Percentiles rank a stretch among this genome's conserved stretches.
These are phyloP conservation scores for Numenius phaeopus DNA, from an alignment of 2,797 vertebrate species.

Conservation along the genomic window DNA sequence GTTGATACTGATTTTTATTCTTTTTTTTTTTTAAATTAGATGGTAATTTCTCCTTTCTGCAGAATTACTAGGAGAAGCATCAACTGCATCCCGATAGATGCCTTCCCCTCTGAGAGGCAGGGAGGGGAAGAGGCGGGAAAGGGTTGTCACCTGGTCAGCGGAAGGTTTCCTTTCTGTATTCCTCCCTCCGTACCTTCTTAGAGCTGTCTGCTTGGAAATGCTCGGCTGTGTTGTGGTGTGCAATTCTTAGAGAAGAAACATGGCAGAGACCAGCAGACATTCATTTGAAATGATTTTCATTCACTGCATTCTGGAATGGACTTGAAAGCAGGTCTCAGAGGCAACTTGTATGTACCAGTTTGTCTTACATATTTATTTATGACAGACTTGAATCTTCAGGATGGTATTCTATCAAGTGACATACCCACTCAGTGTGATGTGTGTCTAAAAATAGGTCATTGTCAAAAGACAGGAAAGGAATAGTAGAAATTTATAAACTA, in stretches of 20 bases:
- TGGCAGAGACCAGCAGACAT: conserved; percentile 79
- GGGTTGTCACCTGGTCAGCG: not conserved
- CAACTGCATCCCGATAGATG: not conserved
- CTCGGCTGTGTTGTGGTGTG: not conserved
- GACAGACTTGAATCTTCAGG: conserved; percentile 75
- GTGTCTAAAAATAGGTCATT: conserved; percentile 74
- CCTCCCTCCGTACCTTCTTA: not conserved
- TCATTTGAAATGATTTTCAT: conserved; percentile 79
- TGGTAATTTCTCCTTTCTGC: not conserved
- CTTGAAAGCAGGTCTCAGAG: conserved; percentile 79
- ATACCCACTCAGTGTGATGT: conserved; percentile 69
- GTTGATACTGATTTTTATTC: not conserved
- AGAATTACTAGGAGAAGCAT: not conserved
- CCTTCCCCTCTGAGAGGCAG: not conserved
- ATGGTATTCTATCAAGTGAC: conserved; percentile 78
- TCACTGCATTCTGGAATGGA: conserved; percentile 71
- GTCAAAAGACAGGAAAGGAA: conserved; percentile 63
- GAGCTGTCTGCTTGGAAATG: conserved; percentile 50
- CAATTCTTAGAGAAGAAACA: conserved; percentile 50
- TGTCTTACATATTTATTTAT: conserved; percentile 68
- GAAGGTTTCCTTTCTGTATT: not conserved
- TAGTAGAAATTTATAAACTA: not conserved
- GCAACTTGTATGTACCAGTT: conserved; percentile 77
- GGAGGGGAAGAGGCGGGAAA: not conserved
- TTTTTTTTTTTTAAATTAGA: not conserved